Percentiles rank a stretch among this genome's conserved stretches.
Evolutionary conservation across 1,140 invertebrate species (phyloP).

Genomic region (Atta texana): DNA sequence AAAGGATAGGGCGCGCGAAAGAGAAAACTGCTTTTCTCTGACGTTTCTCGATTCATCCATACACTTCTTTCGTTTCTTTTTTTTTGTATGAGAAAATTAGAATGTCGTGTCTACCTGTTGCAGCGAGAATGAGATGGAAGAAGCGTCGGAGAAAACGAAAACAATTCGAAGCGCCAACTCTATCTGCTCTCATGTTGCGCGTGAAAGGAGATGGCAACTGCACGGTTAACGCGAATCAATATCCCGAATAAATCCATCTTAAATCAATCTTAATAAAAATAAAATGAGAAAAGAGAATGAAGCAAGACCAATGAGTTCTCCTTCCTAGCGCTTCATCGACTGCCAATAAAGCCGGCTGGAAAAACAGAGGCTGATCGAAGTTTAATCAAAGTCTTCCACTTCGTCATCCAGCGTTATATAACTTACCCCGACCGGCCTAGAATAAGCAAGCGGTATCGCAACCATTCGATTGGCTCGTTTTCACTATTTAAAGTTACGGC

Average conservation of each 20-base stretch:
- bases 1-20: not conserved
- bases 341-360: conserved; percentile 43
- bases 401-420: conserved; percentile 52
- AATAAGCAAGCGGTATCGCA: conserved; percentile 55
- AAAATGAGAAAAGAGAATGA: conserved; percentile 19
- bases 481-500: conserved; percentile 31
- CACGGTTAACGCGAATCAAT: conserved; percentile 41
- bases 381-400: conserved; percentile 63
- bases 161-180: not conserved
- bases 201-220: not conserved
- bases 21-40: conserved; percentile 1
- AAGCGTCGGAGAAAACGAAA: not conserved
- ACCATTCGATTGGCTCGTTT: conserved; percentile 45
- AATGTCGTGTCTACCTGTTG: conserved; percentile 57
- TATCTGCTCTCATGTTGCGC: not conserved
- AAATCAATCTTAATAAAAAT: conserved; percentile 58
- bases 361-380: conserved; percentile 61
- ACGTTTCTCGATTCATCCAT: conserved; percentile 13
- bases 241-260: conserved; percentile 55
- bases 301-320: conserved; percentile 39
- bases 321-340: conserved; percentile 44
- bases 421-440: conserved; percentile 7
- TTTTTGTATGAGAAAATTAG: conserved; percentile 49
- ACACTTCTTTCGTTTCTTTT: not conserved
- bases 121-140: conserved; percentile 11